Evolutionary conservation across 2,113 vertebrate genomes (phyloP).

Genomic region (Phylloscopus trochilus): DNA sequence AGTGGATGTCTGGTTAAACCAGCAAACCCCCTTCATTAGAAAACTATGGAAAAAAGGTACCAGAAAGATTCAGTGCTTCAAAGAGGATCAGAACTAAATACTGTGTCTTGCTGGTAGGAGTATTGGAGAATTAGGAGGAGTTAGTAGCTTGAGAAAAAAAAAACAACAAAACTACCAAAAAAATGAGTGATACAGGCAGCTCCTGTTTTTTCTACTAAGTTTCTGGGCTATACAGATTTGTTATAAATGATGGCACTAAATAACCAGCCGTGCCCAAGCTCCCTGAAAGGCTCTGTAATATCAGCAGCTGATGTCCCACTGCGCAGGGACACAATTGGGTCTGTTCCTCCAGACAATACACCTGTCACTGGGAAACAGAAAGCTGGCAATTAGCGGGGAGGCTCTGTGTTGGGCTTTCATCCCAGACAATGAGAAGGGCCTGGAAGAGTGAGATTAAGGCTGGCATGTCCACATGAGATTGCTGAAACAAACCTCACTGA

Average conservation of each 20-base stretch:
- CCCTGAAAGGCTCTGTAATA: constrained; percentile 23
- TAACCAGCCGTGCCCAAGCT: background rate
- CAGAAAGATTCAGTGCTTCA: background rate
- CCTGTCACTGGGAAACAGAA: constrained; percentile 67
- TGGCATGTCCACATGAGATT: constrained; percentile 19
- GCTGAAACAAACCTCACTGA: constrained; percentile 14
- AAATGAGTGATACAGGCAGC: background rate
- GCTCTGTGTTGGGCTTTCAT: constrained; percentile 53
- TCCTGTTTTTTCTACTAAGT: constrained; percentile 1
- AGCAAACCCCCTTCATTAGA: background rate
- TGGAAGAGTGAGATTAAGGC: constrained; percentile 77
- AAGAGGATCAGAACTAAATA: background rate
- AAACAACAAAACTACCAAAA: background rate
- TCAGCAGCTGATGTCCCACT: constrained; percentile 61
- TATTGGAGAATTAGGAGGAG: constrained; percentile 14
- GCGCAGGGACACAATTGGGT: constrained; percentile 69
- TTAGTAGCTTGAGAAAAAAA: background rate
- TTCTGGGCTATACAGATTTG: constrained; percentile 34
- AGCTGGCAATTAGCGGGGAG: constrained; percentile 75
- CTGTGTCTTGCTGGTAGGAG: background rate
- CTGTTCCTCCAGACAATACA: constrained; percentile 76
- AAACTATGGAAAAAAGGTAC: background rate
- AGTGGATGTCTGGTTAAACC: background rate
- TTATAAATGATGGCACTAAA: constrained; percentile 36
- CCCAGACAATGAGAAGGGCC: constrained; percentile 76